Evolutionary conservation across 2,888 invertebrate species (phyloP), one percentile per base, ranked within the genome.

Genomic region (Prostheceraeus crozeri): DNA sequence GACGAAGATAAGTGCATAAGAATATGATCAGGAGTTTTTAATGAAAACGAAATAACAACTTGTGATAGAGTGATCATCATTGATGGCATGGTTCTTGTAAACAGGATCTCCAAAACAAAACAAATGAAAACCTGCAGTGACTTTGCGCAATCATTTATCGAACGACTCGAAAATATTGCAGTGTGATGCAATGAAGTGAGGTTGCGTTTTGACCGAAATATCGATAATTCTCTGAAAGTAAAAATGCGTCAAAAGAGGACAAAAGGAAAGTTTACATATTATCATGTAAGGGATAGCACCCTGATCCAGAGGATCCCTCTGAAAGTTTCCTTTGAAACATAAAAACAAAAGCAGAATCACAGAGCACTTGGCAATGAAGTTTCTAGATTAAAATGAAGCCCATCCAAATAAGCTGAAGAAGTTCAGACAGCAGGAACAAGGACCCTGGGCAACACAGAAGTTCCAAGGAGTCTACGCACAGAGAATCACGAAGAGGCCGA

Each of bases 231-330:
- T 16, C 35, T 59, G 19, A 59, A 59, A 36, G 59, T 60, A 59
- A 33, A 59, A 36, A 59, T 59, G 59, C 59, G 59, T 23, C 59
- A 33, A 59, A 59, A 59, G 56, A 59, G 58, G 57, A 59, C 59
- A 21, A 59, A 59, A 33, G 59, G 58, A 59, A 59, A 59, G 30
- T 59, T 58, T 60, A 59, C 59, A 59, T 58, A 58, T 58, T 27
- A 60, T 58, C 58, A 58, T 27, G 57, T 57, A 10, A 57, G 58
- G 27, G 57, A 54, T 48, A 51, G n/a, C 48, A 56, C 56, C 21
- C 19, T 56, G 52, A 56, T 56, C 56, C 4, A 56, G 53, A 56
- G 52, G 48, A 56, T 56, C n/a, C n/a, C n/a, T n/a, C n/a, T n/a
- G n/a, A n/a, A n/a, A n/a, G n/a, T n/a, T n/a, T n/a, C n/a, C n/a